phyloP scores from a whole-genome alignment of 2,797 vertebrate genomes.

The Amazona ochrocephala region DNA sequence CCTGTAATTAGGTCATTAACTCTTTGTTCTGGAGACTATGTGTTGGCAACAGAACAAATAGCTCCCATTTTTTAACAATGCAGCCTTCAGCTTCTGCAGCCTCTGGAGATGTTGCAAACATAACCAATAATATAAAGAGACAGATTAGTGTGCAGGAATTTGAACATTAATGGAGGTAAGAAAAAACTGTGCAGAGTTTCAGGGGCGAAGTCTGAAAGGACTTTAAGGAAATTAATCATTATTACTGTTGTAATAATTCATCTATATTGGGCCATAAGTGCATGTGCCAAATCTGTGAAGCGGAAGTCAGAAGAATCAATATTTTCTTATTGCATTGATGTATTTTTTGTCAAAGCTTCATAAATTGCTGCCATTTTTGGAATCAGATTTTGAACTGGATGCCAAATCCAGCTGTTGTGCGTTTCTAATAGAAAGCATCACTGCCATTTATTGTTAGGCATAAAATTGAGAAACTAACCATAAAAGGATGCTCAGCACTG shows the following conservation, averaged over 20 bases:
- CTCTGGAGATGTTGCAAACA: slow-evolving; percentile 12
- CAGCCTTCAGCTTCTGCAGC: neutral
- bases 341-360: slow-evolving; percentile 54
- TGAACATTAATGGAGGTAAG: slow-evolving; percentile 14
- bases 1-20: slow-evolving; percentile 20
- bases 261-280: slow-evolving; percentile 52
- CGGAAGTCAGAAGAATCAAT: slow-evolving; percentile 38
- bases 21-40: neutral
- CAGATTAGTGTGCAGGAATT: slow-evolving; percentile 17
- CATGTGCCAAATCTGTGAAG: slow-evolving; percentile 16
- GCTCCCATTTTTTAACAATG: neutral
- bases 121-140: slow-evolving; percentile 1
- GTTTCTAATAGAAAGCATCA: slow-evolving; percentile 15
- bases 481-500: slow-evolving; percentile 55
- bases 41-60: neutral
- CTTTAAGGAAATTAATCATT: slow-evolving; percentile 29
- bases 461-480: slow-evolving; percentile 64
- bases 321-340: slow-evolving; percentile 56
- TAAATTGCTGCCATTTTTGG: slow-evolving; percentile 58
- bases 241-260: slow-evolving; percentile 49
- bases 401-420: slow-evolving; percentile 58
- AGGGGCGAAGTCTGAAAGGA: slow-evolving; percentile 13
- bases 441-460: slow-evolving; percentile 57
- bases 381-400: slow-evolving; percentile 37
- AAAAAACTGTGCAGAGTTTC: neutral